phyloP scores from a whole-genome alignment of 2,113 vertebrate genomes.

The Xyrauchen texanus region DNA sequence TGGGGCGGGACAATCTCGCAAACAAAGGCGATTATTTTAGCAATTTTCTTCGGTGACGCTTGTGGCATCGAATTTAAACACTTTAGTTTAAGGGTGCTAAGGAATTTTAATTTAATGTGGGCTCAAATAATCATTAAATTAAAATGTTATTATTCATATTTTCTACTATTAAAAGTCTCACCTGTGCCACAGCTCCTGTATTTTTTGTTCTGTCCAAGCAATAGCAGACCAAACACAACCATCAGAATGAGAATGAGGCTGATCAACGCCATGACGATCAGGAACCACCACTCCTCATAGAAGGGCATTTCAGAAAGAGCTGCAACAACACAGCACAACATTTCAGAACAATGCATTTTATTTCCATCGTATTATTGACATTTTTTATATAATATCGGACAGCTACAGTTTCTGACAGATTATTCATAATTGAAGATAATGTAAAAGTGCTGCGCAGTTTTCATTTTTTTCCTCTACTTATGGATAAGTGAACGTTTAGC shows the following conservation, averaged over 20 bases:
- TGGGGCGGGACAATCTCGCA: too few species aligned
- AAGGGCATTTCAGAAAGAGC: slow-evolving; percentile 86
- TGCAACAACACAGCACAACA: slow-evolving; percentile 54
- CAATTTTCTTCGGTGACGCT: too few species aligned
- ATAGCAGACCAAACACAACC: slow-evolving; percentile 83
- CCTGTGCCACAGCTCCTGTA: slow-evolving; percentile 86
- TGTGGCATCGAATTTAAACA: too few species aligned
- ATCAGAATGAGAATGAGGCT: slow-evolving; percentile 88
- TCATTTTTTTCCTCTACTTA: not conserved
- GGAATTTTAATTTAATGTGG: too few species aligned
- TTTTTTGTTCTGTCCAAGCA: slow-evolving; percentile 87
- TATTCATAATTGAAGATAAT: too few species aligned
- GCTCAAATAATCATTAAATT: not conserved
- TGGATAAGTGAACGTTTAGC: not conserved
- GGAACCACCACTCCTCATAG: slow-evolving; percentile 98
- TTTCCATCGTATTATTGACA: too few species aligned
- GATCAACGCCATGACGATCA: slow-evolving; percentile 88
- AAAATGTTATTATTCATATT: too few species aligned
- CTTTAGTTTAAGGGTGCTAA: too few species aligned
- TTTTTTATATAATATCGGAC: too few species aligned
- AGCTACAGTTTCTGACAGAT: too few species aligned
- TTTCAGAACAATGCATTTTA: slow-evolving; percentile 1
- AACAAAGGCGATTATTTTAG: too few species aligned
- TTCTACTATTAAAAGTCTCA: slow-evolving; percentile 54
- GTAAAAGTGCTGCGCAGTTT: not conserved